Conservation (phyloP, 2,888 invertebrate genomes). For the Halictus ligatus region DNA sequence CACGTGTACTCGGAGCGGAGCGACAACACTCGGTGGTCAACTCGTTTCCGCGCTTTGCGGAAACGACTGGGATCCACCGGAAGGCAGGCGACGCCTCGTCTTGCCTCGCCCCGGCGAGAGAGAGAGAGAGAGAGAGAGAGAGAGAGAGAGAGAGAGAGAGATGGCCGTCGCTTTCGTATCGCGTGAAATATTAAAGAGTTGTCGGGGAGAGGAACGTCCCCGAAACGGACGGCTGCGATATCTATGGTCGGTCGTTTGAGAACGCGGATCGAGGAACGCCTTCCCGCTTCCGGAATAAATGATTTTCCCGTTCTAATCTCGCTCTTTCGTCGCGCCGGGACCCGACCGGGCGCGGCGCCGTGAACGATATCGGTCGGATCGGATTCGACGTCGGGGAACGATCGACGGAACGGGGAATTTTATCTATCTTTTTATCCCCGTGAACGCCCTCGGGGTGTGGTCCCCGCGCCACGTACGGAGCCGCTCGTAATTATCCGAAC, state of each 20-base stretch:
- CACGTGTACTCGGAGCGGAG: slow-evolving; percentile 40
- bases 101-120: not conserved
- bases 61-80: slow-evolving; percentile 33
- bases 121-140: not conserved
- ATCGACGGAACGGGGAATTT: not conserved
- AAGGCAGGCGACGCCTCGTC: slow-evolving; percentile 27
- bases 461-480: not conserved
- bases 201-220: slow-evolving; percentile 8
- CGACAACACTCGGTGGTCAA: slow-evolving; percentile 57
- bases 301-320: slow-evolving; percentile 28
- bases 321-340: not conserved
- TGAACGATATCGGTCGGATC: slow-evolving; percentile 24
- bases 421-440: slow-evolving; percentile 1
- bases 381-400: not conserved
- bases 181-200: slow-evolving; percentile 54
- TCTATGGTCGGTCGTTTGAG: slow-evolving; percentile 13
- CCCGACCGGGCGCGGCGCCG: not conserved
- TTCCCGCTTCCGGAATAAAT: slow-evolving; percentile 24
- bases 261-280: slow-evolving; percentile 30
- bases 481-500: slow-evolving; percentile 1
- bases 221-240: slow-evolving; percentile 11
- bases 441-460: not conserved
- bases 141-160: not conserved
- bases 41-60: slow-evolving; percentile 44
- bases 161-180: slow-evolving; percentile 12